Base-by-base conservation (phyloP, 2,888 invertebrate species). In the Spatulosminthurus flaviceps region DNA sequence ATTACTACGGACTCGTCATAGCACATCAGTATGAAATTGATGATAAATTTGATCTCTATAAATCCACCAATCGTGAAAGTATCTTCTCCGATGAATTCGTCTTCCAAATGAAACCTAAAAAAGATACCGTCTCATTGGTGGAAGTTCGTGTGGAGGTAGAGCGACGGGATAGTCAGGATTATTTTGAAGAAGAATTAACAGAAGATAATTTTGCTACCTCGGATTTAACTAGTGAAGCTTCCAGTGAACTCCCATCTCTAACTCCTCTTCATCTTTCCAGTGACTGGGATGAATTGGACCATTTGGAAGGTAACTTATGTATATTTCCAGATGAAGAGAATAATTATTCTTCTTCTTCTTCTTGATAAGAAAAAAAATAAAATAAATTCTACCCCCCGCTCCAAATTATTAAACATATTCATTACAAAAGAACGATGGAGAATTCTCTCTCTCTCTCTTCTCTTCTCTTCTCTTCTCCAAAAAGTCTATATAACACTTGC, bases 1-100 rank as follows among this genome's bases (percentile, higher is more conserved):
- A 42, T 75, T 75, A 75, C 16, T 75, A 64, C 28, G 75, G 75
- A 22, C 13, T 75, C 1, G 75, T 75, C 2, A 64, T 75, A 4
- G 75, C 75, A 22, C 75, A 75, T 64, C 34, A 66, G 42, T 75
- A 75, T 19, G 75, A 75, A 75, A 75, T 75, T 34, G 75, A 75
- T 66, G 75, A 75, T 29, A 75, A 75, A 22, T 75, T 75, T 75
- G 75, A 75, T 21, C 41, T 75, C 22, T 75, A 75, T 19, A 75
- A 28, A 24, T 28, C 66, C 29, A 75, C 64, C 22, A 66, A 75
- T 66, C 29, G 66, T 5, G 75, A 75, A 64, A 75, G 29, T 29
- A 29, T 75, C n/a, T 75, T 64, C 29, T 29, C 64, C 7, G 75
- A 66, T 22, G 66, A 75, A 19, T 26, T 64, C 34, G 21, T 64